Evolutionary conservation across 2,113 vertebrate genomes (phyloP), one percentile per base, ranked within the genome.

Genomic region (Ceuthmochares aereus): DNA sequence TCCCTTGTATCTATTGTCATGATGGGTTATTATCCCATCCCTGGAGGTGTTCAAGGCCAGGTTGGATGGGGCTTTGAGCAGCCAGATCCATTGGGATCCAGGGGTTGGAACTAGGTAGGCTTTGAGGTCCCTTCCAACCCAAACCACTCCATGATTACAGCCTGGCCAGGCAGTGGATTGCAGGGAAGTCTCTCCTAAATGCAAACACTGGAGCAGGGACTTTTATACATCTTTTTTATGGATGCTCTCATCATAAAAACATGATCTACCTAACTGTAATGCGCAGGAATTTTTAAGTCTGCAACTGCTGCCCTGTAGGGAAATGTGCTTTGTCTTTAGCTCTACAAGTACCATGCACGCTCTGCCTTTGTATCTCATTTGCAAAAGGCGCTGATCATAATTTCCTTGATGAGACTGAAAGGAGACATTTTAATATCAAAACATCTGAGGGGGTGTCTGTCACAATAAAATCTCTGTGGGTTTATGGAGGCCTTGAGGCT

Each of bases 171-270:
- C 4, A 16, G 7, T 12, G 55, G 22, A 9, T 29, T n/a, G 68
- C 73, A 74, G 52, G 27, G 29, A 37, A 69, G 8, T 19, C 36
- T 40, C 32, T 70, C 27, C 40, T 36, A 54, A 43, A 77, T 17
- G 34, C 60, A 49, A 34, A 11, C 72, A n/a, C 8, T 16, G 49
- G 16, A 14, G 8, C 1, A 0, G 6, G 15, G 10, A 36, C 43
- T 91, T 51, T 58, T 27, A 69, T 40, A 51, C 34, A 11, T 47
- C 27, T 8, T 55, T 77, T 74, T 14, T 26, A 9, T 21, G 45
- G 68, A 8, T 84, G 3, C 9, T 45, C 7, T 70, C 34, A 9
- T 25, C 42, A 4, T 3, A 59, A 32, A 79, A 62, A 6, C 32
- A 1, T 3, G 4, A 42, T 12, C 29, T 12, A 6, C 66, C 37